These are phyloP conservation scores for Acanthopleura granulata DNA, from an alignment of 2,888 invertebrate species.

Conservation along the genomic window DNA sequence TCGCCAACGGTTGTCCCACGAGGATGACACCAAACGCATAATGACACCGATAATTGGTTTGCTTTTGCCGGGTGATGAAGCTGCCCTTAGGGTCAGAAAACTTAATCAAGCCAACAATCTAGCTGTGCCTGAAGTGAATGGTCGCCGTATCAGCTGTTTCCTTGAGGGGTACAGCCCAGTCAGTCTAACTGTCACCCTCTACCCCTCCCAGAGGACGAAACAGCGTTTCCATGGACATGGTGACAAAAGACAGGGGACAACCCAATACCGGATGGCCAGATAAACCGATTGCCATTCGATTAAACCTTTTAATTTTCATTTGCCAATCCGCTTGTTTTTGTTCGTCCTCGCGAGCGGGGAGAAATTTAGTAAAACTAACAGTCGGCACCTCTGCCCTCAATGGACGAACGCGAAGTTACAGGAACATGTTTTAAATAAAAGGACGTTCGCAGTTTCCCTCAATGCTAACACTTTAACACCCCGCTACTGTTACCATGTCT, in stretches of 20 bases:
- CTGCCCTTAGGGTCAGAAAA: conserved; percentile 2
- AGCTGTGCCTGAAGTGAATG: background rate
- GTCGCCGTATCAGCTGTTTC: no score
- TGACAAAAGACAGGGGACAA: no score
- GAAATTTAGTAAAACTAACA: background rate
- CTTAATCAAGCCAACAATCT: background rate
- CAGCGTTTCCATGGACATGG: no score
- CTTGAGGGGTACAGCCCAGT: no score
- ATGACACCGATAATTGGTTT: no score
- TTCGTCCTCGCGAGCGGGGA: background rate
- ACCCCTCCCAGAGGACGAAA: no score
- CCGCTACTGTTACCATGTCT: background rate
- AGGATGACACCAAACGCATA: no score
- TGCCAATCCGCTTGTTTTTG: background rate
- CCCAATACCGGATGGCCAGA: no score
- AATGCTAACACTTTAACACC: background rate
- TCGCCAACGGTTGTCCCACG: no score
- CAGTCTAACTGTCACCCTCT: no score
- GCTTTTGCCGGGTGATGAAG: background rate
- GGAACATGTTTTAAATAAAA: background rate
- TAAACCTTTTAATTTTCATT: background rate
- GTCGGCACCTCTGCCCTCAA: background rate
- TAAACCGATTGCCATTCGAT: no score
- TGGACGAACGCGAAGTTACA: background rate
- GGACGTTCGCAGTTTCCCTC: background rate